Percentiles rank a stretch among this genome's conserved stretches.
phyloP scores from a whole-genome alignment of 2,113 vertebrate genomes.

The Mesitornis unicolor region DNA sequence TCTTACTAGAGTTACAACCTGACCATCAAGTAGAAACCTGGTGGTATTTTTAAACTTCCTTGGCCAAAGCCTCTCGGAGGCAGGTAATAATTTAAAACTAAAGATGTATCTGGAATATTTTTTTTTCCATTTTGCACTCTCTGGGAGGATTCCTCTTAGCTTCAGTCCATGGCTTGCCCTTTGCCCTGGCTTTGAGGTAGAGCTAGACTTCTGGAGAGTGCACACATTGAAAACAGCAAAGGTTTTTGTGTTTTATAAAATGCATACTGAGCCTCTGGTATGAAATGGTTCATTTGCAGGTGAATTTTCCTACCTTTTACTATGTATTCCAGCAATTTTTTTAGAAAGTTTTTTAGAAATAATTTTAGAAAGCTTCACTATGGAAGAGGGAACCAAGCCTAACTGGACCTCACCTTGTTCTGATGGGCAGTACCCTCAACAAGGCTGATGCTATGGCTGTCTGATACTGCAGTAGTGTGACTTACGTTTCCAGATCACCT shows the following conservation, averaged over 20 bases:
- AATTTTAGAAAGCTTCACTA: background rate
- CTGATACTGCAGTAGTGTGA: background rate
- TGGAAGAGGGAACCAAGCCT: background rate
- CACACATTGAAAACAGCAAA: background rate
- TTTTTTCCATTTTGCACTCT: background rate
- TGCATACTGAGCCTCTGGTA: background rate
- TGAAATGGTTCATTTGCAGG: background rate
- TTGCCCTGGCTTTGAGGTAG: background rate
- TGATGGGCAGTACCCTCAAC: background rate
- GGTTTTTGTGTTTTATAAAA: background rate
- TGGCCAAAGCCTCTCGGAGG: background rate
- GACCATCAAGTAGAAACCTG: background rate
- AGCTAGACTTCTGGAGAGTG: background rate
- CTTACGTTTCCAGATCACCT: background rate
- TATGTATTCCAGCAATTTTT: background rate
- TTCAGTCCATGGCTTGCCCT: background rate
- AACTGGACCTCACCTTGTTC: background rate
- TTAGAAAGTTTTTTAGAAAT: too few relatives aligned
- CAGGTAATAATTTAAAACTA: background rate
- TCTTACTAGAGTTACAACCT: background rate
- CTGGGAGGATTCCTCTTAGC: background rate
- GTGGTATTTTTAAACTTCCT: background rate
- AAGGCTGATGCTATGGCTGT: background rate
- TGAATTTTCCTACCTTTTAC: background rate
- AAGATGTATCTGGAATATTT: background rate